These are phyloP conservation scores for Stegastes partitus DNA, from an alignment of 2,113 vertebrate species.

Conservation along the genomic window DNA sequence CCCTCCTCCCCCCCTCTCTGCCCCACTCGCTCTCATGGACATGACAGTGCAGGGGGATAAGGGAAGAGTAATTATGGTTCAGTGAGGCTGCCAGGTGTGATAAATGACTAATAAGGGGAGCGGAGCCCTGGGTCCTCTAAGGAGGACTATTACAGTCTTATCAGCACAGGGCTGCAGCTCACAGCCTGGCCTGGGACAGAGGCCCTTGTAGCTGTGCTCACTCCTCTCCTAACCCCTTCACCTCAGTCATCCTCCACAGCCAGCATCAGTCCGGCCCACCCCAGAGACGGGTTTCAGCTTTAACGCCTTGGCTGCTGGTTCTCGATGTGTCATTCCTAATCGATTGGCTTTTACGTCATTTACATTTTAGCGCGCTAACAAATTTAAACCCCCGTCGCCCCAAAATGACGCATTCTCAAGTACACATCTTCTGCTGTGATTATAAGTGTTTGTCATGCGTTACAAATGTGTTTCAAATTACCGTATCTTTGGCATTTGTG, in stretches of 20 bases:
- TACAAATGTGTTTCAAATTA: no score
- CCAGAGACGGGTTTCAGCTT: conserved; percentile 69
- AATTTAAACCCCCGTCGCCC: no score
- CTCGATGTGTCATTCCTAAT: conserved; percentile 10
- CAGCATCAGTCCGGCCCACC: conserved; percentile 77
- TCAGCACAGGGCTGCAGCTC: conserved; percentile 93
- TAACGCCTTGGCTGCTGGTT: conserved; percentile 67
- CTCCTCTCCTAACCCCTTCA: conserved; percentile 80
- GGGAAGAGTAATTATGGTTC: conserved; percentile 99
- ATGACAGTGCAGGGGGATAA: conserved; percentile 98
- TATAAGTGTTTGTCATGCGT: no score
- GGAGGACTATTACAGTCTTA: conserved; percentile 99
- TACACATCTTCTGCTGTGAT: no score
- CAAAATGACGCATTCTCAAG: no score
- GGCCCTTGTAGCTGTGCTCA: conserved; percentile 85
- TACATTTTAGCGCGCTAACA: not conserved
- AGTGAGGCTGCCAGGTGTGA: conserved; percentile 99
- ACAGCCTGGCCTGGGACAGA: conserved; percentile 87
- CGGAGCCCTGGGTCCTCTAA: conserved; percentile 95
- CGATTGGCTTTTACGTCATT: not conserved
- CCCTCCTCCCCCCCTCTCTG: conserved; percentile 61
- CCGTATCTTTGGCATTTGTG: no score
- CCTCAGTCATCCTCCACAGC: conserved; percentile 77
- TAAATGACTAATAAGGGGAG: conserved; percentile 99
- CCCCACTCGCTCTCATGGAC: conserved; percentile 86